These are phyloP conservation scores for Lipotes vexillifer DNA, from an alignment of 2,113 vertebrate genomes.

Conservation along the genomic window DNA sequence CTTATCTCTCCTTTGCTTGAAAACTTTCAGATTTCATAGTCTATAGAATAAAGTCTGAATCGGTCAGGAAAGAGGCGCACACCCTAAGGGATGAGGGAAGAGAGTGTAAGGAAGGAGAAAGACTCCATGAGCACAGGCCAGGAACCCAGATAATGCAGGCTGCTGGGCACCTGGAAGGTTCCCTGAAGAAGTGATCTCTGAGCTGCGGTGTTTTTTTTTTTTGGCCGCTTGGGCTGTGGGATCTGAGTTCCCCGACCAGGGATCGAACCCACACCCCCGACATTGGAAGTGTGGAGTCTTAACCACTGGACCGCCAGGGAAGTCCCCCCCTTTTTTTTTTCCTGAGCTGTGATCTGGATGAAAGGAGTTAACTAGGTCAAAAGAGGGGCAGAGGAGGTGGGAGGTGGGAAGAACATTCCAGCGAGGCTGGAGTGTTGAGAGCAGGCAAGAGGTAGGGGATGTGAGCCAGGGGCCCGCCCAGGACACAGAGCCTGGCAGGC, in stretches of 20 bases:
- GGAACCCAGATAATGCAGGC: neutral
- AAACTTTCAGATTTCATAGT: neutral
- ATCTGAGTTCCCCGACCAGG: no score
- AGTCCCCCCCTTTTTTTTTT: no score
- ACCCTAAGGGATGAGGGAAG: neutral
- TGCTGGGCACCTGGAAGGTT: rapidly evolving
- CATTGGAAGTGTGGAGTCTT: no score
- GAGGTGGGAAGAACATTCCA: neutral
- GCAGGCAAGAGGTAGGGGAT: neutral
- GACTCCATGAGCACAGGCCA: neutral
- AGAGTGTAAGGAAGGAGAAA: neutral
- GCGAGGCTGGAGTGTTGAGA: neutral
- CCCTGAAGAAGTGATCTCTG: neutral
- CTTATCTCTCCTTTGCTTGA: neutral
- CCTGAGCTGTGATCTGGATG: neutral
- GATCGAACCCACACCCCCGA: no score
- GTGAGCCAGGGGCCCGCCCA: neutral
- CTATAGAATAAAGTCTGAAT: neutral
- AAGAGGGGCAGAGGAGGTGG: neutral
- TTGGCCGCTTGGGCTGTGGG: no score
- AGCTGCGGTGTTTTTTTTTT: neutral
- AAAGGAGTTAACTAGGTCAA: neutral
- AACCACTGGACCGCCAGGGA: no score
- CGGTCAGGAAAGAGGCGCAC: rapidly evolving
- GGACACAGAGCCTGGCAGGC: neutral